These are phyloP conservation scores for Perognathus longimembris DNA, from an alignment of 2,113 vertebrate species.

Conservation along the genomic window DNA sequence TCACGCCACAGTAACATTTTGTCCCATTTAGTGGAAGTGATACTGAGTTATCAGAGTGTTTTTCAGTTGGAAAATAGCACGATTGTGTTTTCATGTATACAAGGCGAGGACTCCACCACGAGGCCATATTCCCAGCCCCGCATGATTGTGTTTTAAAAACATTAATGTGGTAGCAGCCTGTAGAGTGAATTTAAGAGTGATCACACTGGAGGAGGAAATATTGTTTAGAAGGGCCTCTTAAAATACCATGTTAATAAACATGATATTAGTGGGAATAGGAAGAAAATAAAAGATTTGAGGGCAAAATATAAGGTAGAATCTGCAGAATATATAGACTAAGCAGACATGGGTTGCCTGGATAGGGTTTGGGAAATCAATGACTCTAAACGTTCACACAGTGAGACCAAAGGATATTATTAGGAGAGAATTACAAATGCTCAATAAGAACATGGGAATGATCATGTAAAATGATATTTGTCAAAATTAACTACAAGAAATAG, in stretches of 20 bases:
- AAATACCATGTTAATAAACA: neutral
- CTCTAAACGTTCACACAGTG: no score
- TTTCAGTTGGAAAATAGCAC: neutral
- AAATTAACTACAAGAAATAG: no score
- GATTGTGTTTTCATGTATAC: neutral
- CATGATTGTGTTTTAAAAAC: neutral
- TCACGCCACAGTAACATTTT: neutral
- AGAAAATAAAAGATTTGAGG: constrained; percentile 1
- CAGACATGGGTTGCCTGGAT: neutral
- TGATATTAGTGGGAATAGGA: neutral
- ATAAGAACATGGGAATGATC: no score
- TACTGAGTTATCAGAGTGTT: neutral
- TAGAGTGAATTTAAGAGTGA: neutral
- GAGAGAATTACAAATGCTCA: no score
- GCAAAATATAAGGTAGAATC: neutral
- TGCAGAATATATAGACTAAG: neutral
- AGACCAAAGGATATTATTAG: no score
- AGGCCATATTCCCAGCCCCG: no score
- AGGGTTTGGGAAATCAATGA: neutral
- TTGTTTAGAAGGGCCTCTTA: neutral
- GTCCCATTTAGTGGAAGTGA: neutral
- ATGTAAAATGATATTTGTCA: no score
- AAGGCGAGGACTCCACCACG: no score
- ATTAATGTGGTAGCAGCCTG: neutral
- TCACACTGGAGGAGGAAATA: neutral